Base-by-base conservation (phyloP, 1,140 invertebrate genomes). In the Lanistes nyassanus region DNA sequence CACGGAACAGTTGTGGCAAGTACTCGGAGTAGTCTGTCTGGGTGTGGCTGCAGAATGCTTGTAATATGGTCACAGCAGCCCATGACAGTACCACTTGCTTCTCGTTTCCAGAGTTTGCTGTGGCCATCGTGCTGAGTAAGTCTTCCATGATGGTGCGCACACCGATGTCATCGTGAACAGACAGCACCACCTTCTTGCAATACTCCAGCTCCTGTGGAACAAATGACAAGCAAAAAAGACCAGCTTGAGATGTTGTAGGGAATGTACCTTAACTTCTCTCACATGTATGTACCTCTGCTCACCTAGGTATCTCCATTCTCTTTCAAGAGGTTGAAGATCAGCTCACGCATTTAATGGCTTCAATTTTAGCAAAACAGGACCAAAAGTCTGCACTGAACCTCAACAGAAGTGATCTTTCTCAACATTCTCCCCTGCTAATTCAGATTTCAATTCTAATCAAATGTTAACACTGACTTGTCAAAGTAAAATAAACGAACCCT, bases 111-210 rank as follows among this genome's bases (percentile, higher is more conserved):
- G 60, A n/a, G 1, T 73, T 70, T 19, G 77, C 34, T 1, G 68
- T 71, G n/a, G 76, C 75, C 13, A 74, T 74, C 3, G 64, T 42
- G 19, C 67, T 66, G 6, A 98, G 92, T n/a, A 98, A 89, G 77
- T 95, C 95, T 88, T 98, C 96, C 89, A 98, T 94, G 11, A 98
- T 94, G 60, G 94, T 93, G 67, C 95, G 91, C 1, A 98, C 93
- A 34, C 96, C 97, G 60, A 82, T 37, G 2, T 93, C 92, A 85
- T 98, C 95, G 85, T 97, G 95, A 0, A 92, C 92, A 0, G 97
- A 97, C 76, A 99, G 89, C 65, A 99, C 93, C 9, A 99, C 97
- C 56, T 94, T 92, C 87, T 97, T 94, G 87, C 97, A 99, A 88
- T 98, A 96, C 82, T 96, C 95, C n/a, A 97, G 87, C 73, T 98